Evolutionary conservation across 2,888 invertebrate genomes (phyloP).

Genomic region (Venusia cambrica): DNA sequence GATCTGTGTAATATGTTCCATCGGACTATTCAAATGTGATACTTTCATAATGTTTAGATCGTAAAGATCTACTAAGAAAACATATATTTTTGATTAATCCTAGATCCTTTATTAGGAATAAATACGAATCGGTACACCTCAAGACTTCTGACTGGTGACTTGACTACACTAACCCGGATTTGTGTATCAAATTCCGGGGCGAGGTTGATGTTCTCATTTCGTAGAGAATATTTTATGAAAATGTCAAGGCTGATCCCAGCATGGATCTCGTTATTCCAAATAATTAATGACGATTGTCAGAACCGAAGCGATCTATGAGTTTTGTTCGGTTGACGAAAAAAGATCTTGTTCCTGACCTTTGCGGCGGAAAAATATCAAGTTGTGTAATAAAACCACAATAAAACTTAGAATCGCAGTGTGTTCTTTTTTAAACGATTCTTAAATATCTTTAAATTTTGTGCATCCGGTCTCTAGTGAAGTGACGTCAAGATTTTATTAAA

Average conservation of each 20-base stretch:
- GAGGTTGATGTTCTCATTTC: slow-evolving; percentile 36
- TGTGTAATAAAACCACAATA: too few relatives aligned
- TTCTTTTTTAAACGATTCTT: too few relatives aligned
- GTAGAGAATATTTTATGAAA: slow-evolving; percentile 26
- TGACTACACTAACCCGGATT: slow-evolving; percentile 39
- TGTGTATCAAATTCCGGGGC: slow-evolving; percentile 42
- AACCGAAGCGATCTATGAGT: slow-evolving; percentile 9
- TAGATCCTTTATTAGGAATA: too few relatives aligned
- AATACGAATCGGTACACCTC: too few relatives aligned
- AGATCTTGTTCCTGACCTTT: slow-evolving; percentile 1
- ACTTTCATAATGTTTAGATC: not conserved
- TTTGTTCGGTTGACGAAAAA: slow-evolving; percentile 3
- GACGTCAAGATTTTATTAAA: too few relatives aligned
- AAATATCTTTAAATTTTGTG: too few relatives aligned
- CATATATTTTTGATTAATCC: too few relatives aligned
- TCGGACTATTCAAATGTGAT: slow-evolving; percentile 1
- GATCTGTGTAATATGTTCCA: too few relatives aligned
- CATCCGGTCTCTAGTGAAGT: too few relatives aligned
- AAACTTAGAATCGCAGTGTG: too few relatives aligned
- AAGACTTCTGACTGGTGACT: not conserved
- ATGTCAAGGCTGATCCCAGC: slow-evolving; percentile 35
- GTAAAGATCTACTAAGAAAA: too few relatives aligned
- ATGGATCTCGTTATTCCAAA: slow-evolving; percentile 23
- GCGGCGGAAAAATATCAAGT: too few relatives aligned
- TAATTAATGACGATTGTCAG: slow-evolving; percentile 6